Evolutionary conservation across 2,113 vertebrate genomes (phyloP), one percentile per base, ranked within the genome.

Genomic region (Halichoerus grypus): DNA sequence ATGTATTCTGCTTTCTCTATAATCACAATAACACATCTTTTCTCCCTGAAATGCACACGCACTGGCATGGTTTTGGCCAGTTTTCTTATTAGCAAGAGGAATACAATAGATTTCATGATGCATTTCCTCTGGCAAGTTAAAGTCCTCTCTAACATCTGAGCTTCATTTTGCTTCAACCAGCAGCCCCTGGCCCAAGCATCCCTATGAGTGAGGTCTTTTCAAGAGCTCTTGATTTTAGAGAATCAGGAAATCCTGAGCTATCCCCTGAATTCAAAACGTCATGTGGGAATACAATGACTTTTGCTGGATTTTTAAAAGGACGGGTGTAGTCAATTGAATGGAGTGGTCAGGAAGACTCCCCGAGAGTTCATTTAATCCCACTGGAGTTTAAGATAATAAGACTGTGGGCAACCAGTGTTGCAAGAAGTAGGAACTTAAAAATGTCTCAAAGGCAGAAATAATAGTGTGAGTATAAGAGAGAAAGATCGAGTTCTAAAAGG

Each of bases 401-500:
- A 69, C 4, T 24, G 3, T 22, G 4, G 71, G 22, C 59, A 74
- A 67, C 59, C 36, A 95, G 53, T 42, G 18, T 5, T 84, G 7
- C 69, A 36, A 91, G 42, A 94, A 42, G 36, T 31, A 71, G 51
- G 33, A 80, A 59, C n/a, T 89, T 71, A 42, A 26, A 69, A 89
- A 79, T 53, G 51, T 90, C 92, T 97, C 39, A 26, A 61, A 92
- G 77, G 69, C 59, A 59, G 6, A n/a, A 88, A 88, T 31, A 89
- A 88, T 1, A 72, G 49, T 72, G 10, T 61, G 53, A 93, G 33
- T 36, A 0, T 33, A 84, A 95, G 36, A 76, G 59, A 81, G 24
- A 94, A 93, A 97, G 84, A 79, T 5, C 10, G 67, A 91, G n/a
- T 4, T 28, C 9, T 65, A 94, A 97, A 59, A 49, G 39, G 57